Conservation (phyloP, 2,888 invertebrate species). For the Andrena chrysosceles region DNA sequence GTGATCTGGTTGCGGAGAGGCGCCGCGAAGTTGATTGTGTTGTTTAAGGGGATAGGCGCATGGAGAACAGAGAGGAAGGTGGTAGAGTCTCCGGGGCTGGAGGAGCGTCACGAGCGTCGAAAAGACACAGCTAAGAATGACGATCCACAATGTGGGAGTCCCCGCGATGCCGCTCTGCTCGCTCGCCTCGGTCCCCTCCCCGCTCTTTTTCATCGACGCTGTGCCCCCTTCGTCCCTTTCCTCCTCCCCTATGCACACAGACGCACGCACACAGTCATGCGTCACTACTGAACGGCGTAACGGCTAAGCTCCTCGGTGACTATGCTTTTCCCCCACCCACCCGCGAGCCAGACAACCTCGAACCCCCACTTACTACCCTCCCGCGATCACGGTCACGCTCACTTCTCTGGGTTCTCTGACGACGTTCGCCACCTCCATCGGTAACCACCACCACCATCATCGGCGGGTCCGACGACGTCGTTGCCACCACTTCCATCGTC, state of each 20-base stretch:
- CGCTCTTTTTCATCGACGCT: conserved; percentile 18
- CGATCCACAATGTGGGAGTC: conserved; percentile 72
- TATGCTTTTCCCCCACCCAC: conserved; percentile 36
- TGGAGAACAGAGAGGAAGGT: conserved; percentile 16
- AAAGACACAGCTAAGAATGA: conserved; percentile 78
- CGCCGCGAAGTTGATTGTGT: conserved; percentile 13
- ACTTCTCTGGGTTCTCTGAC: conserved; percentile 55
- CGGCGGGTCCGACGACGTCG: conserved; percentile 8
- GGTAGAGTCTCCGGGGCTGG: conserved; percentile 25
- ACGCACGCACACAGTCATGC: neutral
- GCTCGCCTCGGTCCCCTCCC: conserved; percentile 52
- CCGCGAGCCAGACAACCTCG: conserved; percentile 33
- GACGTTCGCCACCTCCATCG: conserved; percentile 49
- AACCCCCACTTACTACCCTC: conserved; percentile 52
- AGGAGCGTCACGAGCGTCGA: conserved; percentile 60
- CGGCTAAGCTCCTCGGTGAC: conserved; percentile 43
- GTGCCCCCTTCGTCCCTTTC: conserved; percentile 58
- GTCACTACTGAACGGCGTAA: conserved; percentile 29
- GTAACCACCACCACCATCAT: conserved; percentile 42
- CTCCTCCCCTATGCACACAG: conserved; percentile 4
- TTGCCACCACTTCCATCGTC: conserved; percentile 41
- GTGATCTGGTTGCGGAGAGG: neutral
- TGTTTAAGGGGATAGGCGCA: conserved; percentile 17
- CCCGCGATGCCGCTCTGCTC: conserved; percentile 59
- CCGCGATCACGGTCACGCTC: conserved; percentile 64